These are phyloP conservation scores for Gambusia affinis DNA, from an alignment of 2,113 vertebrate genomes.

Conservation along the genomic window DNA sequence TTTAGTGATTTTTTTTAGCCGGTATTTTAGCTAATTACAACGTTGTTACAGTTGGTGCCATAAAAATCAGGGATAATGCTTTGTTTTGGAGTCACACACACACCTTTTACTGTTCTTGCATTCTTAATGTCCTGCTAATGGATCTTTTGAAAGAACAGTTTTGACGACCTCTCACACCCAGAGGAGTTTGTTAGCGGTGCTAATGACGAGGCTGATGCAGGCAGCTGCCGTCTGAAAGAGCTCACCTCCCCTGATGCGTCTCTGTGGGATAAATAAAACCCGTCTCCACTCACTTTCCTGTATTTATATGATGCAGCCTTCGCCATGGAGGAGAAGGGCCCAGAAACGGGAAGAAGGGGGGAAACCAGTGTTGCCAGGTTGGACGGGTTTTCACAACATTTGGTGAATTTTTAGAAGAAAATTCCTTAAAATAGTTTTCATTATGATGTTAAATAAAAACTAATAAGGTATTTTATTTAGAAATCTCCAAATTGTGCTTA, in stretches of 20 bases:
- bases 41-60: neutral
- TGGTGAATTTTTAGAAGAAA: no score
- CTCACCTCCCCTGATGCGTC: conserved; percentile 59
- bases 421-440: no score
- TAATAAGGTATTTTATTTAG: no score
- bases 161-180: conserved; percentile 66
- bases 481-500: no score
- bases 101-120: conserved; percentile 54
- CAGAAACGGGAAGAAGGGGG: neutral
- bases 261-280: conserved; percentile 21
- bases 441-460: no score
- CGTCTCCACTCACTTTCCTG: conserved; percentile 17
- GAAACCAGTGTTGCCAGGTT: no score
- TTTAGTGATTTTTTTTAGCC: conserved; percentile 28
- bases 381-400: no score
- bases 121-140: conserved; percentile 73
- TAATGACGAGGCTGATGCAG: conserved; percentile 62
- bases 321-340: neutral
- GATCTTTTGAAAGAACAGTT: conserved; percentile 60
- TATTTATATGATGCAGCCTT: conserved; percentile 30
- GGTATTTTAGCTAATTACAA: conserved; percentile 21
- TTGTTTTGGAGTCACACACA: conserved; percentile 1
- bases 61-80: conserved; percentile 7
- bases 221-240: conserved; percentile 50
- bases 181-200: conserved; percentile 67